Base-by-base conservation (phyloP, 2,113 vertebrate genomes). In the Psittacus erithacus region DNA sequence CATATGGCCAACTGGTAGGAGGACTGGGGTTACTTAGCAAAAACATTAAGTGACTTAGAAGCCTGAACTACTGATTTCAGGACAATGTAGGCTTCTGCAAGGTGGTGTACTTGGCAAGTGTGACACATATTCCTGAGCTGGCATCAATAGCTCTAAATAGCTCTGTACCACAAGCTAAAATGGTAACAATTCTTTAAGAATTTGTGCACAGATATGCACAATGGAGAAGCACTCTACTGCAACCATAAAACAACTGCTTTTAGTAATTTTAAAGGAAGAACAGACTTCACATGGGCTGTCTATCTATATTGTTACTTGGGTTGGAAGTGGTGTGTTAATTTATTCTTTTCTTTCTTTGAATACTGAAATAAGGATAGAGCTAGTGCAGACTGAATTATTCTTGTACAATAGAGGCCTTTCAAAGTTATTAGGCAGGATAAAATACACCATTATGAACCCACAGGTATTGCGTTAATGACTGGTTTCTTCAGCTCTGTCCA, bases 161-260 rank as follows among this genome's bases (percentile, higher is more conserved):
- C 22, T n/a, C 57, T 59, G 33, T 59, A 35, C 29, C 50, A 13
- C 27, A 9, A 24, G 33, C 38, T 28, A 4, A 24, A 46, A 23
- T 2, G 27, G 44, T 19, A 23, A 3, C 33, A 1, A 13, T 49
- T 29, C 25, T 13, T 6, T 8, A 33, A 28, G 38, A 62, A 8
- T 11, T 25, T 11, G 41, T 6, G 67, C 24, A 2, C 1, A 31
- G 68, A 41, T 49, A 7, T 4, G 18, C 16, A 2, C 22, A 2
- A 9, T 1, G 65, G 41, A n/a, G 13, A 25, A 43, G 35, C 16
- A 2, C 67, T n/a, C 31, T 16, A 0, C 35, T 13, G 3, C 67
- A 6, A 76, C 4, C 47, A 3, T 2, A 11, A 13, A 29, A 13
- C 12, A 12, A 33, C 28, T 3, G n/a, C 39, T 62, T 28, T 33